Evolutionary conservation across 2,888 invertebrate species (phyloP).

Genomic region (Oxyteleia sp.): DNA sequence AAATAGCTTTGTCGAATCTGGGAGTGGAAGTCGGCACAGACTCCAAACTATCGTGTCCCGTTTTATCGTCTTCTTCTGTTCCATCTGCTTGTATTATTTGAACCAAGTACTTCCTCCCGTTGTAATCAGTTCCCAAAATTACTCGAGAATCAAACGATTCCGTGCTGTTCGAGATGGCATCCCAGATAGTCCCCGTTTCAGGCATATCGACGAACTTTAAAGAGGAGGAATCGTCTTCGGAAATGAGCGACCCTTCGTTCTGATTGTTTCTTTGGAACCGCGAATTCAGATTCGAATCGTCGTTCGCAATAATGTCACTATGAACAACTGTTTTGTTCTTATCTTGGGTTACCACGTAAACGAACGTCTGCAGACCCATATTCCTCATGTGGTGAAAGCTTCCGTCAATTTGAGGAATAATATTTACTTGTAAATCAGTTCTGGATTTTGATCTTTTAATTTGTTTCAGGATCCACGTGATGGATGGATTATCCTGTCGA

Average conservation of each 20-base stretch:
- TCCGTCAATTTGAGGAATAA: conserved; percentile 77
- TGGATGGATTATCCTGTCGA: conserved; percentile 3
- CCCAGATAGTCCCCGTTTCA: conserved; percentile 1
- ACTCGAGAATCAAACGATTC: conserved; percentile 71
- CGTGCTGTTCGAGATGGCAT: conserved; percentile 14
- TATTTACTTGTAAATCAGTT: conserved; percentile 81
- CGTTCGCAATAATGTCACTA: too few species aligned
- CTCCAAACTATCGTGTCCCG: too few species aligned
- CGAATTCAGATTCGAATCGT: too few species aligned
- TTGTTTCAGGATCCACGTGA: conserved; percentile 45
- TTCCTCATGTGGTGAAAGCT: conserved; percentile 74
- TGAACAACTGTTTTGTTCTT: conserved; percentile 19
- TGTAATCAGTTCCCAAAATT: conserved; percentile 81
- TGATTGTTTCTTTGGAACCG: background rate
- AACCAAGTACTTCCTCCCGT: conserved; percentile 80
- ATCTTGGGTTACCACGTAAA: conserved; percentile 74
- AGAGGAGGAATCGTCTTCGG: background rate
- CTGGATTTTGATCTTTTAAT: conserved; percentile 48
- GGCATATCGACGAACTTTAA: background rate
- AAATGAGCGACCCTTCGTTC: background rate
- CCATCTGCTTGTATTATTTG: conserved; percentile 78
- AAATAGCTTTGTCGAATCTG: conserved; percentile 47
- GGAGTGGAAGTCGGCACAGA: background rate
- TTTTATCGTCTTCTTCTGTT: conserved; percentile 19
- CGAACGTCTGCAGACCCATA: conserved; percentile 74